A percentile compares a stretch with the other conserved stretches of the same genome.
These are phyloP conservation scores for Lutraria rhynchaena DNA, from an alignment of 1,140 invertebrate species.

Conservation along the genomic window DNA sequence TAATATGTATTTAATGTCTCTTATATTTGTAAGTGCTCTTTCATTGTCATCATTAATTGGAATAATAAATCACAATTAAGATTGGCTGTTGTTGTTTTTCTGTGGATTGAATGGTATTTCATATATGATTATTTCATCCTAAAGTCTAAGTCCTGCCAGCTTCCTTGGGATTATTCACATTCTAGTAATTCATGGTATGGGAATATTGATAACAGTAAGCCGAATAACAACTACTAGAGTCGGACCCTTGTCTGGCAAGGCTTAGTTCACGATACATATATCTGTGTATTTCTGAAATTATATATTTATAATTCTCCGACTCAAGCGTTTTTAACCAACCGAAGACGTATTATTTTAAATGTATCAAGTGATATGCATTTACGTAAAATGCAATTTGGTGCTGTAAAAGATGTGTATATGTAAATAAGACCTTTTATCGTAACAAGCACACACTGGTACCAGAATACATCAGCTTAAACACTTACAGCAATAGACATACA, in stretches of 20 bases:
- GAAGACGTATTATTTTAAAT: no score
- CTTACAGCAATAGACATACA: no score
- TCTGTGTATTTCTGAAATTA: no score
- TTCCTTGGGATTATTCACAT: background rate
- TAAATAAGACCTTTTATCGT: no score
- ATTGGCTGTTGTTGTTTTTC: background rate
- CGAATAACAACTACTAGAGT: background rate
- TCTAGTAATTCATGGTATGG: background rate
- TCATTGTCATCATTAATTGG: background rate
- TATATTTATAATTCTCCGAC: no score
- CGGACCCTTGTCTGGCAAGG: background rate
- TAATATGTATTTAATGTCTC: background rate
- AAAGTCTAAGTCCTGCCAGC: background rate
- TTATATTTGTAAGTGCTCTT: background rate
- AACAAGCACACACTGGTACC: no score
- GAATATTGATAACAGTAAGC: background rate
- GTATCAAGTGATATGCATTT: no score
- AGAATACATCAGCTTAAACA: no score
- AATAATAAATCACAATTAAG: background rate
- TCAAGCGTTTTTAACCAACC: no score
- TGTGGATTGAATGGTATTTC: background rate
- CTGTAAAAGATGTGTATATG: no score
- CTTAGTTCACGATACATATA: no score
- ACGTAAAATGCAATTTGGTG: no score
- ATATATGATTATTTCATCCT: background rate